These are phyloP conservation scores for Ligdia adustata DNA, from an alignment of 2,888 invertebrate species.

Conservation along the genomic window DNA sequence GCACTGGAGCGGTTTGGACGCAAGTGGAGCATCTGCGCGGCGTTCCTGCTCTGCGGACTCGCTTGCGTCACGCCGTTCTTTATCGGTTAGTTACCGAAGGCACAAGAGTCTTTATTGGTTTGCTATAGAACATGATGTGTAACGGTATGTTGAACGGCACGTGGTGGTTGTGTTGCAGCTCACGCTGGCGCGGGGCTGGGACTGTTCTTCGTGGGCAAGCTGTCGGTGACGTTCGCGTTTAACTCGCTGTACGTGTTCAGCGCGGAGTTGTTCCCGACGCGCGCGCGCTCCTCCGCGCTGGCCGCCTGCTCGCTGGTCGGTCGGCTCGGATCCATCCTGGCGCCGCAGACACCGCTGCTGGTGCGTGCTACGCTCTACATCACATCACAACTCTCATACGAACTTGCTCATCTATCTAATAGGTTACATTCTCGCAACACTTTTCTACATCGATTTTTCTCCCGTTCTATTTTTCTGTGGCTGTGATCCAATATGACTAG, in stretches of 20 bases:
- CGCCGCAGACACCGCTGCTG: slow-evolving; percentile 88
- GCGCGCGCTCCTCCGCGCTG: slow-evolving; percentile 85
- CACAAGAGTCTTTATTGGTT: no score
- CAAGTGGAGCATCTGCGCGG: slow-evolving; percentile 61
- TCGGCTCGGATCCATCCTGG: slow-evolving; percentile 87
- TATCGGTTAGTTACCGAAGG: slow-evolving; percentile 58
- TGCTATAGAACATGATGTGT: no score
- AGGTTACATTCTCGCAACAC: no score
- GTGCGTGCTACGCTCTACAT: slow-evolving; percentile 56
- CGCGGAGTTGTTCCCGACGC: slow-evolving; percentile 89
- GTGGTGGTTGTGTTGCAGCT: slow-evolving; percentile 44
- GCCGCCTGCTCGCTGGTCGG: slow-evolving; percentile 88
- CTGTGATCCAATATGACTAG: no score
- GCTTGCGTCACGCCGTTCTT: slow-evolving; percentile 66
- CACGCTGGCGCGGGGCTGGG: slow-evolving; percentile 58
- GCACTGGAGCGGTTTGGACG: slow-evolving; percentile 71
- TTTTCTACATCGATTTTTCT: no score
- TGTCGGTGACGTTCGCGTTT: slow-evolving; percentile 87
- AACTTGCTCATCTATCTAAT: no score
- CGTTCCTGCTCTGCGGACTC: slow-evolving; percentile 65
- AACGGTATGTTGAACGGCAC: no score
- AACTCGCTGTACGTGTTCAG: slow-evolving; percentile 87
- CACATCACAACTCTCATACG: no score
- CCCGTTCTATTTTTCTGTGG: no score
- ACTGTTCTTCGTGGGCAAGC: slow-evolving; percentile 86